Conservation (phyloP, 2,113 vertebrate genomes). For the Mesitornis unicolor region DNA sequence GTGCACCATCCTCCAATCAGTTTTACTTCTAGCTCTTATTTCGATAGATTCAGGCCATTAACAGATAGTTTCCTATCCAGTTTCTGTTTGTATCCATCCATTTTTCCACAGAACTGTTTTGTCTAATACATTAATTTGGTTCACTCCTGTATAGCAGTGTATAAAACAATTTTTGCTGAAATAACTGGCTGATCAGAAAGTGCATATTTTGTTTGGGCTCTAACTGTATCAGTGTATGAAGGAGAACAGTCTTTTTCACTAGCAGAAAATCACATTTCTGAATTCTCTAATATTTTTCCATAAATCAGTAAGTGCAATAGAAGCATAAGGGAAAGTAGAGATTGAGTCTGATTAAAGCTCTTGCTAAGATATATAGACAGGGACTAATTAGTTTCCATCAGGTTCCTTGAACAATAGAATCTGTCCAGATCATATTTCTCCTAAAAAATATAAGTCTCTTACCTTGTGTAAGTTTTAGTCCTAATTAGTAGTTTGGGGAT, state of each 20-base stretch:
- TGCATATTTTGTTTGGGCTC: neutral
- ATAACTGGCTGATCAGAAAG: neutral
- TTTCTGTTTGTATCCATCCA: neutral
- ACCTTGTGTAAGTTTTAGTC: neutral
- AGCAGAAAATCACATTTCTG: conserved; percentile 30
- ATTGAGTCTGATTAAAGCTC: conserved; percentile 24
- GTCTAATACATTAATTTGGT: neutral
- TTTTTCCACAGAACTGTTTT: neutral
- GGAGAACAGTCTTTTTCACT: neutral
- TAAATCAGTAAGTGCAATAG: neutral
- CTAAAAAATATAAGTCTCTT: conserved; percentile 22
- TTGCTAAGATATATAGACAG: neutral
- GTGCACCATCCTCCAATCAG: neutral
- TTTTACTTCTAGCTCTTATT: neutral
- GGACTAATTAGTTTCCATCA: conserved; percentile 36
- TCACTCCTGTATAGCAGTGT: neutral
- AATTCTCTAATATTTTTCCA: conserved; percentile 18
- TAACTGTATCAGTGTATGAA: neutral
- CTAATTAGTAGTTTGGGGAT: neutral
- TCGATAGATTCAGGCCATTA: neutral
- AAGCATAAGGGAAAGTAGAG: neutral
- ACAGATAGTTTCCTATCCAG: neutral
- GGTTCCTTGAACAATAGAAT: conserved; percentile 14
- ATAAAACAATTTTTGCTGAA: neutral
- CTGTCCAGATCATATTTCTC: neutral